These are phyloP conservation scores for Caenorhabditis brenneri DNA, from an alignment of 1,140 invertebrate species.

Conservation along the genomic window DNA sequence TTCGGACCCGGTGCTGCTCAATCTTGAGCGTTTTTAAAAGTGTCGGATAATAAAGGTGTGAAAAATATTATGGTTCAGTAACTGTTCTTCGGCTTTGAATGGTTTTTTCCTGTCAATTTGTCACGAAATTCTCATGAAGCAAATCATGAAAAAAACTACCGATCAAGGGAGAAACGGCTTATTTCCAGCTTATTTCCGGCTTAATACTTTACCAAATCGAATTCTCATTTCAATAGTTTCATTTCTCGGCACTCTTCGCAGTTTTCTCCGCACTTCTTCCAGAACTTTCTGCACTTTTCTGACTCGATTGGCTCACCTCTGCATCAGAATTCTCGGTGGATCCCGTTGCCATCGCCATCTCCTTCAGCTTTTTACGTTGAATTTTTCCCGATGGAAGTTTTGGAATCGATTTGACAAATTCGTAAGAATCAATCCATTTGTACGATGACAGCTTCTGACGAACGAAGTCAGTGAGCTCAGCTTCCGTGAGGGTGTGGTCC, in stretches of 20 bases:
- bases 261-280: not conserved
- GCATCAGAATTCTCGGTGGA: not conserved
- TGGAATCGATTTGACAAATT: conserved; percentile 78
- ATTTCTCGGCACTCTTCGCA: no score
- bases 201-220: no score
- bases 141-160: no score
- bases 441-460: conserved; percentile 62
- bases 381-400: conserved; percentile 81
- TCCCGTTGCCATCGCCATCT: not conserved
- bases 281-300: not conserved
- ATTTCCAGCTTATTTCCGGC: no score
- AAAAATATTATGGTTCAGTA: no score
- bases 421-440: conserved; percentile 74
- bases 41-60: no score
- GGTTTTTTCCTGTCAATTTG: no score
- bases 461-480: conserved; percentile 63
- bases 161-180: no score
- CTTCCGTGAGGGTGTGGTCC: conserved; percentile 67
- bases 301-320: not conserved
- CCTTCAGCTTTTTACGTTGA: conserved; percentile 73
- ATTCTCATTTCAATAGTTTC: no score
- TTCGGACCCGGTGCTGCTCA: not conserved
- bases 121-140: no score
- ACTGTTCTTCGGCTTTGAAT: no score
- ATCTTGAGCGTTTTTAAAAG: no score